phyloP scores from a whole-genome alignment of 37 sponge, comb jelly and placozoan species.

The Hormiphora californensis region DNA sequence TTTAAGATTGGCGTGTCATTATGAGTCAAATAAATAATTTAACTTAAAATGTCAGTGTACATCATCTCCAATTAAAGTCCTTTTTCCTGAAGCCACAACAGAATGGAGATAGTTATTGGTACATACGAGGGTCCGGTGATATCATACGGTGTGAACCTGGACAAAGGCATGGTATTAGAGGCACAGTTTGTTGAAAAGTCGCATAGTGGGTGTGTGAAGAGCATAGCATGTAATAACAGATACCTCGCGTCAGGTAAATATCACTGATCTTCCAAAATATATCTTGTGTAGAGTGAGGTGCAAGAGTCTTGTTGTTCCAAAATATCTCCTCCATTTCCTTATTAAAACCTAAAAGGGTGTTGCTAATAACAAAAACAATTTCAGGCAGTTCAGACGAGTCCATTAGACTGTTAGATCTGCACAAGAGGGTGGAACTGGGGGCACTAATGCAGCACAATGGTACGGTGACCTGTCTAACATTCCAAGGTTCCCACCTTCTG shows the following conservation, averaged over 20 bases:
- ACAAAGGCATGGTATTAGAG: not conserved
- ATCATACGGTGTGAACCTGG: not conserved
- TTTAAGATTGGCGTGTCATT: too few species aligned
- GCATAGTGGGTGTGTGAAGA: slow-evolving; percentile 50
- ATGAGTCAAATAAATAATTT: too few species aligned
- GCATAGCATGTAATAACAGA: slow-evolving; percentile 33
- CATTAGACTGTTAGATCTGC: slow-evolving; percentile 41
- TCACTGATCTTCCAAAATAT: too few species aligned
- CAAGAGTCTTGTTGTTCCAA: too few species aligned
- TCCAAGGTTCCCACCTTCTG: slow-evolving; percentile 36
- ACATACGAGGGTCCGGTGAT: slow-evolving; percentile 38
- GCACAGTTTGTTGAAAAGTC: slow-evolving; percentile 32
- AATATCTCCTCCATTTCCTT: too few species aligned
- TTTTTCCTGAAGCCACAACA: too few species aligned
- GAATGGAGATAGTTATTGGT: slow-evolving; percentile 54
- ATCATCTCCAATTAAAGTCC: too few species aligned
- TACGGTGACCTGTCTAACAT: not conserved
- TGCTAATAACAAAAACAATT: not conserved
- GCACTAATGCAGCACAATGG: slow-evolving; percentile 45
- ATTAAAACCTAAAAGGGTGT: too few species aligned
- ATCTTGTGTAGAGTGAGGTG: too few species aligned
- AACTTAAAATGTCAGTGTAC: too few species aligned
- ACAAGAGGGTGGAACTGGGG: slow-evolving; percentile 40
- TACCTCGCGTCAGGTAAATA: slow-evolving; percentile 41
- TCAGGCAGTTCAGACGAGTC: slow-evolving; percentile 55